Conservation (phyloP, 2,888 invertebrate species). For the Cosmorhoe ocellata region DNA sequence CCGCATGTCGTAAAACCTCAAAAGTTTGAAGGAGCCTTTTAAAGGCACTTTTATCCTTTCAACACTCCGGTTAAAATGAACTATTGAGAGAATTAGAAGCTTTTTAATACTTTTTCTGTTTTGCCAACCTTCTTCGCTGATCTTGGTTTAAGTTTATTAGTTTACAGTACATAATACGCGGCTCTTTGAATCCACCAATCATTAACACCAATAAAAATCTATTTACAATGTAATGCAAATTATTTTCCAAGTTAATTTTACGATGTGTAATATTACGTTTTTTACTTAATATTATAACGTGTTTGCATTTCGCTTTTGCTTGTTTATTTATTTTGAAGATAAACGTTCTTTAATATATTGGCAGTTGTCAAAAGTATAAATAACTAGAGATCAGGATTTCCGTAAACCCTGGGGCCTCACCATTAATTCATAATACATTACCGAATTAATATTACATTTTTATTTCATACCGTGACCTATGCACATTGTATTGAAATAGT, state of each 20-base stretch:
- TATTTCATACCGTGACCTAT: too few relatives aligned
- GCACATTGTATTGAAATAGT: too few relatives aligned
- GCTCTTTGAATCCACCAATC: slow-evolving; percentile 43
- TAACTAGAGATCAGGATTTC: too few relatives aligned
- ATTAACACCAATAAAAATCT: slow-evolving; percentile 48
- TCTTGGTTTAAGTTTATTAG: slow-evolving; percentile 46
- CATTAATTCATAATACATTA: too few relatives aligned
- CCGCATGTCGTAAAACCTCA: too few relatives aligned
- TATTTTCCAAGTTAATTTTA: slow-evolving; percentile 36
- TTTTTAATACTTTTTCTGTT: slow-evolving; percentile 41
- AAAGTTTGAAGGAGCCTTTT: too few relatives aligned
- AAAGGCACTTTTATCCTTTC: too few relatives aligned
- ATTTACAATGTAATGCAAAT: slow-evolving; percentile 47
- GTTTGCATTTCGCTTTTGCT: slow-evolving; percentile 26
- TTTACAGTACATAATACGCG: slow-evolving; percentile 64
- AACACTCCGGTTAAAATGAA: too few relatives aligned
- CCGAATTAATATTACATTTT: too few relatives aligned
- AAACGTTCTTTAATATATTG: too few relatives aligned
- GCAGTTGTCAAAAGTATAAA: too few relatives aligned
- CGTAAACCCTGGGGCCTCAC: too few relatives aligned
- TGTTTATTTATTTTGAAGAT: slow-evolving; percentile 1
- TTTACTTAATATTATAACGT: slow-evolving; percentile 24
- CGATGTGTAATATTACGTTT: slow-evolving; percentile 29
- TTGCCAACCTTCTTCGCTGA: slow-evolving; percentile 40
- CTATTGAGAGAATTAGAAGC: slow-evolving; percentile 1